Evolutionary conservation across 2,888 invertebrate genomes (phyloP).

Genomic region (Agrypnus murinus): DNA sequence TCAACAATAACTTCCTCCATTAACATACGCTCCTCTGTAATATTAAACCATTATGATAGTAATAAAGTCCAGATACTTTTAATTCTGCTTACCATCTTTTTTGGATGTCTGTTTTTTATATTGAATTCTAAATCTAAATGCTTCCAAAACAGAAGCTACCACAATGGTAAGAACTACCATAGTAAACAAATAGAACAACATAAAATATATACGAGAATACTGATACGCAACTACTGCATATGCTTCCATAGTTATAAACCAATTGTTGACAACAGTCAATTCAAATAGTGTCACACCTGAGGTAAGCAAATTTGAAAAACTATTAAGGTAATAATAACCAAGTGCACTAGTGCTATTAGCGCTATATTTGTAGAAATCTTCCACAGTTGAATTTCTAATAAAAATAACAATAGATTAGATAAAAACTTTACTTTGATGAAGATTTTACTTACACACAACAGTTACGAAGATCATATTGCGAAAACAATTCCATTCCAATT

Average conservation of each 20-base stretch:
- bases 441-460: slow-evolving; percentile 81
- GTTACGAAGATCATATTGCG: slow-evolving; percentile 82
- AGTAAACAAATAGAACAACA: slow-evolving; percentile 90
- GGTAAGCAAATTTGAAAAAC: slow-evolving; percentile 81
- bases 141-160: slow-evolving; percentile 91
- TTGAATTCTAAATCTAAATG: slow-evolving; percentile 90
- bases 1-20: slow-evolving; percentile 84
- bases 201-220: slow-evolving; percentile 89
- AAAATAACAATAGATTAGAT: slow-evolving; percentile 25
- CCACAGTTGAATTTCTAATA: slow-evolving; percentile 86
- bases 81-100: slow-evolving; percentile 76
- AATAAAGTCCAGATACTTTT: neutral
- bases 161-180: slow-evolving; percentile 95
- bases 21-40: slow-evolving; percentile 82
- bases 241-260: slow-evolving; percentile 95
- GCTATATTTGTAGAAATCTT: slow-evolving; percentile 85
- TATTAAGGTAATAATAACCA: slow-evolving; percentile 92
- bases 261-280: slow-evolving; percentile 92
- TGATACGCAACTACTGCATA: slow-evolving; percentile 82
- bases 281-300: slow-evolving; percentile 91
- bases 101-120: slow-evolving; percentile 88
- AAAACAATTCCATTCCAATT: slow-evolving; percentile 91
- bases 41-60: slow-evolving; percentile 6
- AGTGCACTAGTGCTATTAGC: slow-evolving; percentile 79
- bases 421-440: neutral